Conservation (phyloP, 2,888 invertebrate genomes). For the Nephrotoma flavescens region DNA sequence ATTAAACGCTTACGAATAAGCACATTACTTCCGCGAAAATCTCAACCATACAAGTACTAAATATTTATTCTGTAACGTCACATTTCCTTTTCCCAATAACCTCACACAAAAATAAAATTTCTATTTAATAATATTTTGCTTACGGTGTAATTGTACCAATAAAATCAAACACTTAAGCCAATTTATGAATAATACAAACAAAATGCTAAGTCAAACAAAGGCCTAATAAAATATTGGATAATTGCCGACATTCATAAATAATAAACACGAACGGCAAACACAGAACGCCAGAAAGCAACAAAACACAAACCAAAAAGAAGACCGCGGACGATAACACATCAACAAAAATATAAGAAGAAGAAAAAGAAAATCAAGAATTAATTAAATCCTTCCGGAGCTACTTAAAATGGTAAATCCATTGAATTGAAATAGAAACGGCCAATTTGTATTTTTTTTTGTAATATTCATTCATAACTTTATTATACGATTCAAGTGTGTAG, state of each 20-base stretch:
- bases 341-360: neutral
- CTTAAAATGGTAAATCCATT: neutral
- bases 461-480: neutral
- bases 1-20: too few species aligned
- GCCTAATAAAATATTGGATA: neutral
- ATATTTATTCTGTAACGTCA: neutral
- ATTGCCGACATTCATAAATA: neutral
- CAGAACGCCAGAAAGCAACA: neutral
- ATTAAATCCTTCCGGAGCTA: neutral
- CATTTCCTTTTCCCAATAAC: neutral
- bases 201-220: neutral
- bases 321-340: neutral
- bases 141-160: neutral
- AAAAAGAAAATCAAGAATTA: neutral
- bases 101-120: neutral
- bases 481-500: neutral
- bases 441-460: neutral
- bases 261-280: neutral
- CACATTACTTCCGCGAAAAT: too few species aligned
- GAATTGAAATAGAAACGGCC: neutral
- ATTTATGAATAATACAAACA: neutral
- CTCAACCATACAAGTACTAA: too few species aligned
- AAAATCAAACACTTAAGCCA: neutral
- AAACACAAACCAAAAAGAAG: neutral
- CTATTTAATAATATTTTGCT: neutral